A percentile compares a stretch with the other conserved stretches of the same genome.
Conservation (phyloP, 2,797 vertebrate genomes). For the Peromyscus attwateri region DNA sequence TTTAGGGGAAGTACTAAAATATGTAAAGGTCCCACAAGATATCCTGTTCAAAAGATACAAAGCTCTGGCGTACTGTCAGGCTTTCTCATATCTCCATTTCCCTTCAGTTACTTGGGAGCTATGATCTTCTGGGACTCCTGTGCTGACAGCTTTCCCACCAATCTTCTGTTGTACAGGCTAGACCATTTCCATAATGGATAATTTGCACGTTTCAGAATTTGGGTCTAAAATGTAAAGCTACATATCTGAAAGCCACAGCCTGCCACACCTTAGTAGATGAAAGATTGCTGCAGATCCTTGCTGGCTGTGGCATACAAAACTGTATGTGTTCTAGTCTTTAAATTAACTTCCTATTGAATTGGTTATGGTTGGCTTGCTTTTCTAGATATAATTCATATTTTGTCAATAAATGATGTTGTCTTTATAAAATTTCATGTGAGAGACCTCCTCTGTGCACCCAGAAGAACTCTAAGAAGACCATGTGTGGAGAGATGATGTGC, state of each 20-base stretch:
- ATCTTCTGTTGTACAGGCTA: neutral
- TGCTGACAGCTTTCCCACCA: neutral
- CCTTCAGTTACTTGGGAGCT: neutral
- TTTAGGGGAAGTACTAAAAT: neutral
- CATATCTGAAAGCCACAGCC: neutral
- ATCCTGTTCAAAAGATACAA: neutral
- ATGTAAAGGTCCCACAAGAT: neutral
- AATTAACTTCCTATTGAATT: neutral
- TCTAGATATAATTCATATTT: neutral
- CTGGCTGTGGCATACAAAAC: neutral
- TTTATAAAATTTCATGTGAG: neutral
- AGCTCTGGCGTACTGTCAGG: neutral
- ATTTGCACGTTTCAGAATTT: neutral
- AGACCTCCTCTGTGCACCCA: neutral
- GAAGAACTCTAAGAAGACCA: neutral
- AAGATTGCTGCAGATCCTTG: neutral
- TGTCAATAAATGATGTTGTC: neutral
- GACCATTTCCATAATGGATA: neutral
- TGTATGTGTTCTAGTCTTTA: neutral
- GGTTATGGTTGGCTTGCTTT: neutral
- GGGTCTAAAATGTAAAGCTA: constrained; percentile 20
- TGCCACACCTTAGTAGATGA: neutral
- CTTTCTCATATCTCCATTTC: neutral
- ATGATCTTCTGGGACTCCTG: neutral
- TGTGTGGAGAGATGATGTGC: neutral